Evolutionary conservation across 2,888 invertebrate species (phyloP).

Genomic region (Megastigmus dorsalis): DNA sequence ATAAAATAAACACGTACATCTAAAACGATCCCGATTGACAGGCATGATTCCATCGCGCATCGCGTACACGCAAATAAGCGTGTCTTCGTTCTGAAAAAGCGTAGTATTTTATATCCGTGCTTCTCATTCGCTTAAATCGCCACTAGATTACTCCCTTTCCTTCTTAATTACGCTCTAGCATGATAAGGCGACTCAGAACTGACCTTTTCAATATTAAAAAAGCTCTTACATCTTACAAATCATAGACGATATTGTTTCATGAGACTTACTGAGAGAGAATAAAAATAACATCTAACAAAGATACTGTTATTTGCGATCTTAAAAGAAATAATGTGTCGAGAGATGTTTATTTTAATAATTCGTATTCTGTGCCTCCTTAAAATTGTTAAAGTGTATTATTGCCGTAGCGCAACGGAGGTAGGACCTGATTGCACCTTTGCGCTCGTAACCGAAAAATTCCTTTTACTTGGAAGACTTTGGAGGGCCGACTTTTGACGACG

Average conservation of each 20-base stretch:
- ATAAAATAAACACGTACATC: conserved; percentile 62
- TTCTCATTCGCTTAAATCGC: conserved; percentile 36
- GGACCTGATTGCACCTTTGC: conserved; percentile 47
- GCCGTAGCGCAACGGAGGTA: conserved; percentile 53
- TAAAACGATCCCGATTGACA: conserved; percentile 53
- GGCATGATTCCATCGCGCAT: conserved; percentile 38
- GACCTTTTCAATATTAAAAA: conserved; percentile 42
- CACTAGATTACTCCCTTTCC: conserved; percentile 23
- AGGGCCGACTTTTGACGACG: conserved; percentile 21
- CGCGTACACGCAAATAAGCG: conserved; percentile 22
- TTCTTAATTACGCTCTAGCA: conserved; percentile 19
- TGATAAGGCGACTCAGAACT: conserved; percentile 46
- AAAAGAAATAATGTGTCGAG: conserved; percentile 24
- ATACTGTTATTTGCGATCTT: conserved; percentile 43
- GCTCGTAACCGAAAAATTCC: conserved; percentile 37
- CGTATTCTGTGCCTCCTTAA: conserved; percentile 42
- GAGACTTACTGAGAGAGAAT: conserved; percentile 32
- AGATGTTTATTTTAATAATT: conserved; percentile 35
- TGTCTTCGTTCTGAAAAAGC: conserved; percentile 39
- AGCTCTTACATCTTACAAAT: conserved; percentile 50
- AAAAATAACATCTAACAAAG: conserved; percentile 27
- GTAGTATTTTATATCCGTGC: conserved; percentile 36
- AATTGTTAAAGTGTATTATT: conserved; percentile 51
- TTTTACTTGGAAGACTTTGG: conserved; percentile 51
- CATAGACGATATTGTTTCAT: conserved; percentile 38